Conservation (phyloP, 2,113 vertebrate genomes). For the Muscicapa adusta region DNA sequence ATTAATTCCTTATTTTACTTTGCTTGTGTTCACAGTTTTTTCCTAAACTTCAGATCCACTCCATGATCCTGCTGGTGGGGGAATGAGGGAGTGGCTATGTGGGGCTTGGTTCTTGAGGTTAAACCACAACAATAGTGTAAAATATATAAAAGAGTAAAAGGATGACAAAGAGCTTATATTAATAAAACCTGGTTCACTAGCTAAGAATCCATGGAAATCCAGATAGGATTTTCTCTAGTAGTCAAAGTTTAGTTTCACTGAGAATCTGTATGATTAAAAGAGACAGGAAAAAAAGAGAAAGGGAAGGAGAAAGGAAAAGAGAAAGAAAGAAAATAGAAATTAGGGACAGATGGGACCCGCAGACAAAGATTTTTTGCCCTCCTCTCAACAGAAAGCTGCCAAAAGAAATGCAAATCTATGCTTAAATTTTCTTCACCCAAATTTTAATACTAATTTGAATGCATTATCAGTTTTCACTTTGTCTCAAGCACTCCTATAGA, state of each 20-base stretch:
- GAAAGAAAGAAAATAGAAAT: not conserved
- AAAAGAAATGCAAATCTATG: not conserved
- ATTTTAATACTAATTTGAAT: not conserved
- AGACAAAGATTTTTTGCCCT: not conserved
- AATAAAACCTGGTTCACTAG: not conserved
- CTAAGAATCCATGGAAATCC: not conserved
- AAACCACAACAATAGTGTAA: not conserved
- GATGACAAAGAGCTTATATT: not conserved
- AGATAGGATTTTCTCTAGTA: not conserved
- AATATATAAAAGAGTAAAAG: not conserved
- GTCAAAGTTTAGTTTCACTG: not conserved
- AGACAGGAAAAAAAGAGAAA: not conserved
- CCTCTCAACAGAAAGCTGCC: not conserved
- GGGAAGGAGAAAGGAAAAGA: not conserved
- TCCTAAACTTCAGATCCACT: not conserved
- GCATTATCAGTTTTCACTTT: not conserved
- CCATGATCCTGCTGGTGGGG: no score
- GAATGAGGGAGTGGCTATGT: accelerated
- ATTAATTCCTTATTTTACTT: not conserved
- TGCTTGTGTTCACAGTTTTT: not conserved
- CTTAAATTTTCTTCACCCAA: not conserved
- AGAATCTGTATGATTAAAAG: not conserved
- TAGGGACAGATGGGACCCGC: not conserved
- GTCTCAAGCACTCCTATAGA: not conserved
- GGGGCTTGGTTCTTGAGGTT: not conserved